A percentile compares a stretch with the other conserved stretches of the same genome.
Conservation (phyloP, 1,140 invertebrate species). For the Sitobion miscanthi region DNA sequence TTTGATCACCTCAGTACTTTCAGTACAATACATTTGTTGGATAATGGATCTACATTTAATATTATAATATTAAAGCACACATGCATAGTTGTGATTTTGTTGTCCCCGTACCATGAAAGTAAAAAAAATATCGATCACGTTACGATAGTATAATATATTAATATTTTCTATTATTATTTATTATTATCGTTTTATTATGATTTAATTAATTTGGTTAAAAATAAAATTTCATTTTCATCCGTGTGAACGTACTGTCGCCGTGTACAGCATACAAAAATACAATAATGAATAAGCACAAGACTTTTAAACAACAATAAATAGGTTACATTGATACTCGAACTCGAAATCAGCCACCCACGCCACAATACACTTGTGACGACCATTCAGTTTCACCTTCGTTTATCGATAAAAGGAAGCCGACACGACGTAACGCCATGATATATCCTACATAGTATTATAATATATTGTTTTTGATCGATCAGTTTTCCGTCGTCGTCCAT, state of each 20-base stretch:
- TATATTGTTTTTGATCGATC: neutral
- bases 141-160: neutral
- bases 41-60: no score
- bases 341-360: neutral
- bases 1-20: no score
- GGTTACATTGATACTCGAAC: neutral
- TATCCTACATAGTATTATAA: neutral
- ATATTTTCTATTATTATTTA: neutral
- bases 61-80: no score
- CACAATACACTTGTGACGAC: neutral
- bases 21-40: no score
- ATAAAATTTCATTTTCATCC: neutral
- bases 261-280: neutral
- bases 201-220: neutral
- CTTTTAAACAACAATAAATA: neutral
- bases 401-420: neutral
- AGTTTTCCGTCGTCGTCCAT: neutral
- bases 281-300: neutral
- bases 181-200: neutral
- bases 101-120: neutral
- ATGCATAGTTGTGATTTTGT: no score
- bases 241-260: neutral
- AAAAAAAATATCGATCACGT: neutral
- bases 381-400: neutral
- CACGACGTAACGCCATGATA: neutral